Evolutionary conservation across 2,888 invertebrate genomes (phyloP).

Genomic region (Zootermopsis nevadensis): DNA sequence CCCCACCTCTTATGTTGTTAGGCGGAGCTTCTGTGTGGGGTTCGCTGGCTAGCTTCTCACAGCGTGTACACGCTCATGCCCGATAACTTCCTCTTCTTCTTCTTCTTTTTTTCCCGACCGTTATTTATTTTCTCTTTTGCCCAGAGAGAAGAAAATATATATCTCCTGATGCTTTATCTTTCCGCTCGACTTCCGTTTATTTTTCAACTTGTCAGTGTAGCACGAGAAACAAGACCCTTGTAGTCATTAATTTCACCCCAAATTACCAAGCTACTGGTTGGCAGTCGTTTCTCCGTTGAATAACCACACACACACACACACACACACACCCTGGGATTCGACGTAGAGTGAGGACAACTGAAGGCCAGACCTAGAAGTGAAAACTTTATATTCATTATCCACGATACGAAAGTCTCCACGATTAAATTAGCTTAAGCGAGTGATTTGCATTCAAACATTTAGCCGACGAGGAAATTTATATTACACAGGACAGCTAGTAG

Average conservation of each 20-base stretch:
- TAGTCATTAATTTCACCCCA: conserved; percentile 50
- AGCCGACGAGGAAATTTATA: no score
- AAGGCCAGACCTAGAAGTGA: not conserved
- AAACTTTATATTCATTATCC: not conserved
- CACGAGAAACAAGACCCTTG: conserved; percentile 48
- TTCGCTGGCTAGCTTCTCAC: conserved; percentile 4
- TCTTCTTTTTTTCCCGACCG: not conserved
- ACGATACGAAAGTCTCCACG: no score
- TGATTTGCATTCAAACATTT: no score
- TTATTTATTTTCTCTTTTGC: conserved; percentile 49
- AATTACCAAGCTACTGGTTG: conserved; percentile 43
- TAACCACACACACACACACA: conserved; percentile 1
- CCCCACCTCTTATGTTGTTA: conserved; percentile 37
- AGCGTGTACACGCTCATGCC: conserved; percentile 22
- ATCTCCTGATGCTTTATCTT: conserved; percentile 52
- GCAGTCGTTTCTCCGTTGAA: not conserved
- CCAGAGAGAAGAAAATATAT: conserved; percentile 51
- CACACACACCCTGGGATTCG: not conserved
- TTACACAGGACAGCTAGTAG: no score
- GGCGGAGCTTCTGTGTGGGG: conserved; percentile 20
- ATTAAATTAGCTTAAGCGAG: no score
- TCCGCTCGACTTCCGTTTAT: conserved; percentile 49
- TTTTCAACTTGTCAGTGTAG: conserved; percentile 50
- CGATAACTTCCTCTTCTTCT: not conserved
- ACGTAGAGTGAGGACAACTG: conserved; percentile 20